A percentile compares a stretch with the other conserved stretches of the same genome.
These are phyloP conservation scores for Fratercula arctica DNA, from an alignment of 2,797 vertebrate species.

Conservation along the genomic window DNA sequence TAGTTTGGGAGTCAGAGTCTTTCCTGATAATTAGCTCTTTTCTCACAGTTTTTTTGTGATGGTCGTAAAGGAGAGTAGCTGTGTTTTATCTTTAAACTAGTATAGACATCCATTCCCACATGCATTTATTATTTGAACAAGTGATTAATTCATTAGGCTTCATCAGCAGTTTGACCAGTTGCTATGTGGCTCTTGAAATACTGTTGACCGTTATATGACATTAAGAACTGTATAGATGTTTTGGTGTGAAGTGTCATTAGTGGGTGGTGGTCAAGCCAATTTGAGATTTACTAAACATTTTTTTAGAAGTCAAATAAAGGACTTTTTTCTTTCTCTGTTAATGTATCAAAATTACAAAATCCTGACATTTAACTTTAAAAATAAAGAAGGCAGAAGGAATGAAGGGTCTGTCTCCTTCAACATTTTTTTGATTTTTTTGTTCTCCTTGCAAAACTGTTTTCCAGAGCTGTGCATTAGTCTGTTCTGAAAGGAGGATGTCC, in stretches of 20 bases:
- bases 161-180: background rate
- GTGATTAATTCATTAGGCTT: background rate
- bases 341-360: background rate
- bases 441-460: background rate
- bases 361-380: background rate
- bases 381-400: background rate
- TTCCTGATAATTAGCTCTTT: background rate
- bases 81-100: background rate
- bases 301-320: background rate
- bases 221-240: background rate
- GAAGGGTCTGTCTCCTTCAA: background rate
- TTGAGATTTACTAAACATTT: background rate
- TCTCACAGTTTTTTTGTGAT: background rate
- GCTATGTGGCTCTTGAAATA: background rate
- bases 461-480: background rate
- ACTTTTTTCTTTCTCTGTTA: background rate
- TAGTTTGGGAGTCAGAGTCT: background rate
- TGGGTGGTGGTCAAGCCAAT: background rate
- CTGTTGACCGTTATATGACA: background rate
- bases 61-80: background rate
- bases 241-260: background rate
- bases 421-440: background rate
- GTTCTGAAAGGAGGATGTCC: background rate
- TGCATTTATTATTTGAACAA: background rate
- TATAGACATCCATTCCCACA: background rate